phyloP scores from a whole-genome alignment of 2,888 invertebrate species.

The Cheilosia scutellata region DNA sequence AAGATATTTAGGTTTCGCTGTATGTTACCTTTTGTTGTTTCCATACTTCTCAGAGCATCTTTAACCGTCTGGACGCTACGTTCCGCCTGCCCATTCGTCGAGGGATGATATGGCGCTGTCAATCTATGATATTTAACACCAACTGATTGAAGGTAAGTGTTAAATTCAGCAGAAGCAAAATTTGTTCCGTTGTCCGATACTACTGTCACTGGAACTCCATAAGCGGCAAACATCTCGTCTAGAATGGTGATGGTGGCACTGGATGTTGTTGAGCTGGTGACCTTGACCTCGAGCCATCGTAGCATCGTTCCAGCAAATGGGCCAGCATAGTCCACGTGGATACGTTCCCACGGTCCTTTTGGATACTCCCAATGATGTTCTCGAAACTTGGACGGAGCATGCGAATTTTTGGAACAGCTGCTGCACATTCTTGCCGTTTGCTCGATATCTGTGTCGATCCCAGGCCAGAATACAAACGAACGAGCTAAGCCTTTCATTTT shows the following conservation, averaged over 20 bases:
- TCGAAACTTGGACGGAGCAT: slow-evolving; percentile 12
- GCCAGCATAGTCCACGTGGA: slow-evolving; percentile 83
- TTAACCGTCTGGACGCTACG: slow-evolving; percentile 62
- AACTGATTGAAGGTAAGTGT: slow-evolving; percentile 34
- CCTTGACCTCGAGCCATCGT: slow-evolving; percentile 81
- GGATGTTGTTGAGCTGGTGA: slow-evolving; percentile 71
- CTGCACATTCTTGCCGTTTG: background rate
- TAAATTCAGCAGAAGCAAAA: slow-evolving; percentile 64
- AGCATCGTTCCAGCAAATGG: slow-evolving; percentile 79
- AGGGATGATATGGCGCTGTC: slow-evolving; percentile 76
- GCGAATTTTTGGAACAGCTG: background rate
- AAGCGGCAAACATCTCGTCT: slow-evolving; percentile 76
- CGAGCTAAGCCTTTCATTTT: slow-evolving; percentile 47
- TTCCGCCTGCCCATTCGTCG: slow-evolving; percentile 70
- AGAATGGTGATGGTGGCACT: slow-evolving; percentile 60
- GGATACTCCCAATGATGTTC: slow-evolving; percentile 74
- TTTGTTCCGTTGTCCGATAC: slow-evolving; percentile 77
- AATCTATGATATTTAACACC: slow-evolving; percentile 72
- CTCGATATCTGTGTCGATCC: slow-evolving; percentile 19
- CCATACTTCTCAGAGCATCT: slow-evolving; percentile 62
- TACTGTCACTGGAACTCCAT: slow-evolving; percentile 75
- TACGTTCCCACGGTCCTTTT: slow-evolving; percentile 80
- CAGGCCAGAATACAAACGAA: slow-evolving; percentile 25
- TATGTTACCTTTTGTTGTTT: slow-evolving; percentile 33
- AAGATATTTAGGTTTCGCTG: slow-evolving; percentile 59